Percentiles rank a stretch among this genome's conserved stretches.
phyloP scores from a whole-genome alignment of 2,888 invertebrate genomes.

The Agriopis leucophaearia region DNA sequence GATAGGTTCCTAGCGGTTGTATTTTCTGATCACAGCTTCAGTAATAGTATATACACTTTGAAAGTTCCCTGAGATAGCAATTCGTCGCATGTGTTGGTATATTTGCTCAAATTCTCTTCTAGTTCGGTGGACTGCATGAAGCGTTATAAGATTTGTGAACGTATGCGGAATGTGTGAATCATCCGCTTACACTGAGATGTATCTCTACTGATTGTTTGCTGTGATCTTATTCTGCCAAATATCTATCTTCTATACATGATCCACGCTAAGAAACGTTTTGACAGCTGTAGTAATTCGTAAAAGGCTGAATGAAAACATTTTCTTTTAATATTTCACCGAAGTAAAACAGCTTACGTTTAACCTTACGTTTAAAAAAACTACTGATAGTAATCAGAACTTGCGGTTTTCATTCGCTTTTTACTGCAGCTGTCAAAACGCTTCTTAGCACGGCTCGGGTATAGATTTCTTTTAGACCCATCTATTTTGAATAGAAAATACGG shows the following conservation, averaged over 20 bases:
- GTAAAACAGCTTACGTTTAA: no score
- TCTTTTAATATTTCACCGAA: no score
- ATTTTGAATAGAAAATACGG: slow-evolving; percentile 76
- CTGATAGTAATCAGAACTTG: no score
- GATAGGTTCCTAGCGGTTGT: slow-evolving; percentile 30
- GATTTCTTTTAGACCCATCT: slow-evolving; percentile 56
- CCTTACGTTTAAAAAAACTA: no score
- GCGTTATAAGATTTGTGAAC: slow-evolving; percentile 19
- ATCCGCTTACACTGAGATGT: slow-evolving; percentile 22
- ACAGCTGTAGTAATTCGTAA: no score
- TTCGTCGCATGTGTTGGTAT: neutral
- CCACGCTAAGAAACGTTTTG: no score
- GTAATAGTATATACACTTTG: slow-evolving; percentile 32
- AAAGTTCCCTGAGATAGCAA: slow-evolving; percentile 19
- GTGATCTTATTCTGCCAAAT: slow-evolving; percentile 51
- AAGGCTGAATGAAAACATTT: no score
- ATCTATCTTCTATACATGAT: slow-evolving; percentile 38
- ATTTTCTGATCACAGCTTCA: slow-evolving; percentile 35
- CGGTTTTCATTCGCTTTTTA: no score
- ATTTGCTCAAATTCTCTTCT: slow-evolving; percentile 35
- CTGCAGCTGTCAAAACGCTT: no score
- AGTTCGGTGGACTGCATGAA: slow-evolving; percentile 45
- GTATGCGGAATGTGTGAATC: slow-evolving; percentile 13
- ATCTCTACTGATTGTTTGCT: slow-evolving; percentile 10
- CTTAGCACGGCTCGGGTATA: slow-evolving; percentile 22